Evolutionary conservation across 1,140 invertebrate genomes (phyloP).

Genomic region (Ostrea edulis): DNA sequence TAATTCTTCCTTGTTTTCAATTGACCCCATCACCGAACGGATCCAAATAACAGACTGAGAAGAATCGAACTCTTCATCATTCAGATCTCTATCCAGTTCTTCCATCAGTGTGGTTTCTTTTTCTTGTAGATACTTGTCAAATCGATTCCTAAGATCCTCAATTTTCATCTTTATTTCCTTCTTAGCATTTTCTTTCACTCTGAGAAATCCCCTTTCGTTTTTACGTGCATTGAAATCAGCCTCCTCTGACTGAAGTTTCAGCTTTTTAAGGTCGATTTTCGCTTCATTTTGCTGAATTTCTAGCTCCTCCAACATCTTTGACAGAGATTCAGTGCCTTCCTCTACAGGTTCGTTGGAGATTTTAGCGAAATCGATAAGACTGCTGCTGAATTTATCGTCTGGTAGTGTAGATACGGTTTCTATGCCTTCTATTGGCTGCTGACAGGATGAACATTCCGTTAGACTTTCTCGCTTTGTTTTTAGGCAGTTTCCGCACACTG

Average conservation of each 20-base stretch:
- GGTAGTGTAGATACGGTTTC: background rate
- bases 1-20: slow-evolving; percentile 29
- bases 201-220: background rate
- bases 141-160: slow-evolving; percentile 22
- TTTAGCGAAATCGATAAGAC: background rate
- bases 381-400: background rate
- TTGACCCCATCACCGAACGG: background rate
- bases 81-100: background rate
- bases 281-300: background rate
- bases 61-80: background rate
- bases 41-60: background rate
- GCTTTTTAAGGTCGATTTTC: background rate
- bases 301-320: slow-evolving; percentile 5
- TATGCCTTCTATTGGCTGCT: slow-evolving; percentile 4
- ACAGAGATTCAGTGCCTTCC: background rate
- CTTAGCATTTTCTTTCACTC: slow-evolving; percentile 13
- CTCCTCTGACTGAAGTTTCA: background rate
- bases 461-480: background rate
- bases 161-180: slow-evolving; percentile 31
- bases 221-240: background rate
- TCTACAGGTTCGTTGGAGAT: background rate
- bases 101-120: slow-evolving; percentile 26
- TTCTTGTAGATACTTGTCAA: slow-evolving; percentile 37
- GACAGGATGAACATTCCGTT: background rate
- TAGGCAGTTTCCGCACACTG: slow-evolving; percentile 28